Percentiles rank a stretch among this genome's conserved stretches.
phyloP scores from a whole-genome alignment of 2,797 vertebrate species.

The Vipera ursinii region DNA sequence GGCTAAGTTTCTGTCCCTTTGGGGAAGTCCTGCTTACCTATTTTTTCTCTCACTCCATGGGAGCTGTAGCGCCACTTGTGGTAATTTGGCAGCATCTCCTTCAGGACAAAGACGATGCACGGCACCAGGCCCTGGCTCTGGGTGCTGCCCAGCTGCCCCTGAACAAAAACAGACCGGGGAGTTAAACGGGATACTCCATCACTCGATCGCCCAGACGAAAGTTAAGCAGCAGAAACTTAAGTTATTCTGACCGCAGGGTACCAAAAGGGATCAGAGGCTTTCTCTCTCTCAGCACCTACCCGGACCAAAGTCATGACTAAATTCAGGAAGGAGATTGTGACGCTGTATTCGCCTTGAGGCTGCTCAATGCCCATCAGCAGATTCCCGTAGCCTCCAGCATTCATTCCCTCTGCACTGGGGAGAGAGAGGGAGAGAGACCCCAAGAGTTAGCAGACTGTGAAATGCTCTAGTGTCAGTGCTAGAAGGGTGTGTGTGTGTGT shows the following conservation, averaged over 20 bases:
- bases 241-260: too few relatives aligned
- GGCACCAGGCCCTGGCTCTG: slow-evolving; percentile 94
- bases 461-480: background rate
- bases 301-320: slow-evolving; percentile 91
- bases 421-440: slow-evolving; percentile 3
- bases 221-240: too few relatives aligned
- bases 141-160: slow-evolving; percentile 95
- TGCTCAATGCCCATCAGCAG: slow-evolving; percentile 92
- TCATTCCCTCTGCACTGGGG: slow-evolving; percentile 93
- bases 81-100: slow-evolving; percentile 97
- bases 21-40: slow-evolving; percentile 73
- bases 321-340: slow-evolving; percentile 91
- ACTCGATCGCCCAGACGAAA: background rate
- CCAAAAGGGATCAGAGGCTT: background rate
- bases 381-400: slow-evolving; percentile 93
- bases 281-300: slow-evolving; percentile 68
- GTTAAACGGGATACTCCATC: background rate
- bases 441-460: background rate
- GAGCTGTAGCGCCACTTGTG: slow-evolving; percentile 96
- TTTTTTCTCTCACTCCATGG: slow-evolving; percentile 89
- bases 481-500: background rate
- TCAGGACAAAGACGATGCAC: slow-evolving; percentile 92
- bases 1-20: background rate
- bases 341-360: slow-evolving; percentile 90
- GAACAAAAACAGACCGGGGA: slow-evolving; percentile 27